Evolutionary conservation across 2,888 invertebrate genomes (phyloP).

Genomic region (Drosophila testacea): DNA sequence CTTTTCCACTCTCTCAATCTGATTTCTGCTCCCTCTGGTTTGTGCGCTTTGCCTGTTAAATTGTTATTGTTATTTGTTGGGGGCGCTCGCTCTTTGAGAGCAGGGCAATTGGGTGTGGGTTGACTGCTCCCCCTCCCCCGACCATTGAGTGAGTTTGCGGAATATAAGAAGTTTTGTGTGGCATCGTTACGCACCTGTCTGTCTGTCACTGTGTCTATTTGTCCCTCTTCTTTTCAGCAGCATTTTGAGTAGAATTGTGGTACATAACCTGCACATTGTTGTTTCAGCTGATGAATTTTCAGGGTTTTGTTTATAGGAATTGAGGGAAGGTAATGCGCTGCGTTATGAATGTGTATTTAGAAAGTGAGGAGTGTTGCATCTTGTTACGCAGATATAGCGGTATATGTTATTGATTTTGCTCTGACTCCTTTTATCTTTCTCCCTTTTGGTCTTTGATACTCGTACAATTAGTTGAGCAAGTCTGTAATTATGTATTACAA

Average conservation of each 20-base stretch:
- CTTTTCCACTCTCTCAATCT: slow-evolving; percentile 11
- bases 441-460: slow-evolving; percentile 23
- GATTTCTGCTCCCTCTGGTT: slow-evolving; percentile 1
- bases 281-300: slow-evolving; percentile 7
- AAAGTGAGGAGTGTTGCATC: slow-evolving; percentile 25
- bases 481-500: slow-evolving; percentile 62
- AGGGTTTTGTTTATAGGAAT: neutral
- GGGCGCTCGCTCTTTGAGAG: slow-evolving; percentile 39
- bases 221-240: neutral
- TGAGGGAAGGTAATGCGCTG: neutral
- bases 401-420: slow-evolving; percentile 27
- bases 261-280: slow-evolving; percentile 25
- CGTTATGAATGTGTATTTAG: slow-evolving; percentile 1
- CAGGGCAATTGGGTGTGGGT: slow-evolving; percentile 39
- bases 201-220: slow-evolving; percentile 8
- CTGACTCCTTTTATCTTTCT: neutral
- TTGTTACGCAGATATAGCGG: slow-evolving; percentile 31
- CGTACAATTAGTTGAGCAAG: slow-evolving; percentile 51
- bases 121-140: slow-evolving; percentile 4
- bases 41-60: slow-evolving; percentile 35
- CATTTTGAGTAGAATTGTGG: slow-evolving; percentile 15
- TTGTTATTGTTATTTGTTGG: slow-evolving; percentile 61
- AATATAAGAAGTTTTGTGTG: slow-evolving; percentile 17
- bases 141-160: slow-evolving; percentile 18
- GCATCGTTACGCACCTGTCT: slow-evolving; percentile 30